Evolutionary conservation across 1,140 invertebrate species (phyloP).

Genomic region (Tetraneura akinire): DNA sequence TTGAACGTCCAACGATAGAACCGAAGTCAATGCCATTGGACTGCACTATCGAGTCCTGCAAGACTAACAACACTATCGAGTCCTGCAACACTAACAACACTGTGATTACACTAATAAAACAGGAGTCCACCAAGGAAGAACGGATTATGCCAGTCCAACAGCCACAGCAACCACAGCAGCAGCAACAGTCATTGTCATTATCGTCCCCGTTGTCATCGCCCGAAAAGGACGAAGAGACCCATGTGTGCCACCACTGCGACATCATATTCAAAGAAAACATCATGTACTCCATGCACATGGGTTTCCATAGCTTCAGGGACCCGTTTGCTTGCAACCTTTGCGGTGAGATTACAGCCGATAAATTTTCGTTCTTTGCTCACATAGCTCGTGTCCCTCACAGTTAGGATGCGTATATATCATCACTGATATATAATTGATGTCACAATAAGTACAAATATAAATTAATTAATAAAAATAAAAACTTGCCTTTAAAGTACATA

Average conservation of each 20-base stretch:
- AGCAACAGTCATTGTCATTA: not conserved
- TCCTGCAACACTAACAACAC: slow-evolving; percentile 55
- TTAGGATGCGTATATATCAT: not conserved
- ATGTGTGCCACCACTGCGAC: slow-evolving; percentile 79
- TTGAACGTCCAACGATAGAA: slow-evolving; percentile 57
- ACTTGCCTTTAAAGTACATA: too few relatives aligned
- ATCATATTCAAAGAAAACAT: slow-evolving; percentile 87
- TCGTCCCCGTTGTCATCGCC: not conserved
- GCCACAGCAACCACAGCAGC: not conserved
- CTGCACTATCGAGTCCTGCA: not conserved
- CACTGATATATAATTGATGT: too few relatives aligned
- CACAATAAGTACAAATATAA: too few relatives aligned
- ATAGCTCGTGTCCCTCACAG: slow-evolving; percentile 79
- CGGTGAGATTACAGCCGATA: slow-evolving; percentile 78
- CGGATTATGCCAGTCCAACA: too few relatives aligned
- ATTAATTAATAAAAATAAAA: too few relatives aligned
- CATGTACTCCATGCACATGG: slow-evolving; percentile 95
- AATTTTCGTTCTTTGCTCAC: slow-evolving; percentile 89
- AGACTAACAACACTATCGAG: not conserved
- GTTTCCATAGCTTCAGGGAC: slow-evolving; percentile 86
- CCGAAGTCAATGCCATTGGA: slow-evolving; percentile 1
- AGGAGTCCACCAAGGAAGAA: slow-evolving; percentile 17
- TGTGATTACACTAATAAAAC: slow-evolving; percentile 53
- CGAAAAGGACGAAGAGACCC: slow-evolving; percentile 48
- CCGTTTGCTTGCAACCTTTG: slow-evolving; percentile 96